Base-by-base conservation (phyloP, 2,888 invertebrate genomes). In the Yponomeuta evonymella region DNA sequence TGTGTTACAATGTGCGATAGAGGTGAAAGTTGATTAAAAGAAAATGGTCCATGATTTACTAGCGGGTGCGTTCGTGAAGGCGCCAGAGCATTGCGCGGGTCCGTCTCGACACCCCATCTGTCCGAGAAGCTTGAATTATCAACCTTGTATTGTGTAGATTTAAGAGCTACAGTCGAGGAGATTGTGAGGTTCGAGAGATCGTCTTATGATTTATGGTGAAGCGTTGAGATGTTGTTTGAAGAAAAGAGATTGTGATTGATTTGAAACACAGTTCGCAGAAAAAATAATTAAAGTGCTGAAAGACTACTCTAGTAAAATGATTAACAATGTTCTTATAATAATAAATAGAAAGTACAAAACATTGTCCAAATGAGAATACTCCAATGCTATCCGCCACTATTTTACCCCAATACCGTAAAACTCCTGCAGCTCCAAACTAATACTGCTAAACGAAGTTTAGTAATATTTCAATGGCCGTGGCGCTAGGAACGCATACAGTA, bases 11-110 rank as follows among this genome's bases (percentile, higher is more conserved):
- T 29, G 65, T 65, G 65, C 33, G 29, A 65, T 65, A 65, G 65
- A 65, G 65, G 65, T 65, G 65, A 65, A 65, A 65, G 10, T 33
- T 12, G 9, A 65, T 65, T 15, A 65, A 29, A 65, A 30, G 5
- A 30, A 65, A 12, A 64, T 64, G 64, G 30, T 23, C 29, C 33
- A 65, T 65, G 64, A 70, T 70, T 58, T 64, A 64, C 70, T 67
- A 67, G 67, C 69, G 48, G 30, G 51, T 69, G 48, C 51, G 69
- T 51, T 48, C 69, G 69, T 51, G 51, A 15, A 15, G 67, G 9
- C 48, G 43, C 67, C 43, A 67, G 33, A 33, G 12, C 51, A 58
- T 58, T 1, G 33, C 51, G 51, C 30, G 48, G 51, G 51, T 9
- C 30, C 51, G n/a, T 48, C 15, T 51, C 12, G 58, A 51, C 29